Percentiles rank a stretch among this genome's conserved stretches.
Conservation (phyloP, 2,113 vertebrate genomes). For the Silurus asotus region DNA sequence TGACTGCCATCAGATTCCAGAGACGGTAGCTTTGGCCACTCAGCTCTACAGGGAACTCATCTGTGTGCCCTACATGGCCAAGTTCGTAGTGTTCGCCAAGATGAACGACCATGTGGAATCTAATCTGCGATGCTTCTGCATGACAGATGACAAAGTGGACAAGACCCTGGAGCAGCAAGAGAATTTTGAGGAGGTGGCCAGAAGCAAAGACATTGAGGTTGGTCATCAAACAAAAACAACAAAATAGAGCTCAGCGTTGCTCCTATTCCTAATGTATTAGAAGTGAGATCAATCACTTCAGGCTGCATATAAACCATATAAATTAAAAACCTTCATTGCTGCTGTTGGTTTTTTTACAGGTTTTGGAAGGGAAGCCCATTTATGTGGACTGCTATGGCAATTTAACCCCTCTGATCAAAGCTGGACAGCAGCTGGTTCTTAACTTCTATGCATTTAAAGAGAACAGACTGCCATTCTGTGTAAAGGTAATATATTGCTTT, state of each 20-base stretch:
- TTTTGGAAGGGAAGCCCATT: constrained; percentile 95
- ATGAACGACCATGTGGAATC: constrained; percentile 95
- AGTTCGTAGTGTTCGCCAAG: constrained; percentile 99
- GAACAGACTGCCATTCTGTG: constrained; percentile 96
- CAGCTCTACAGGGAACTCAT: constrained; percentile 97
- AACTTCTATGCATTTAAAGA: constrained; percentile 99
- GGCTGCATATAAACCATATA: background rate
- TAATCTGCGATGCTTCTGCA: constrained; percentile 93
- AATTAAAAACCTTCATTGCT: background rate
- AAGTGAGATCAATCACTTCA: background rate
- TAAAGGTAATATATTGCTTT: constrained; percentile 82
- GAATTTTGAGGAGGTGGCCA: constrained; percentile 97
- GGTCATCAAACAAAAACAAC: background rate
- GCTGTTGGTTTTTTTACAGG: constrained; percentile 69
- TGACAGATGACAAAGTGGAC: constrained; percentile 99
- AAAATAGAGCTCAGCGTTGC: background rate
- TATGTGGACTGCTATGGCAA: constrained; percentile 98
- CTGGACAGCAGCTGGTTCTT: constrained; percentile 92
- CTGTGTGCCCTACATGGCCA: constrained; percentile 98
- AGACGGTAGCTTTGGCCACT: constrained; percentile 90
- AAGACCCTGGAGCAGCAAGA: constrained; percentile 99
- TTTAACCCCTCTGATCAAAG: constrained; percentile 90
- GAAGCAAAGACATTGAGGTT: constrained; percentile 99
- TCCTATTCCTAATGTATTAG: background rate
- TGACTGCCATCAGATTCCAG: constrained; percentile 94